Base-by-base conservation (phyloP, 2,797 vertebrate species). In the Hafferia zeledoni region DNA sequence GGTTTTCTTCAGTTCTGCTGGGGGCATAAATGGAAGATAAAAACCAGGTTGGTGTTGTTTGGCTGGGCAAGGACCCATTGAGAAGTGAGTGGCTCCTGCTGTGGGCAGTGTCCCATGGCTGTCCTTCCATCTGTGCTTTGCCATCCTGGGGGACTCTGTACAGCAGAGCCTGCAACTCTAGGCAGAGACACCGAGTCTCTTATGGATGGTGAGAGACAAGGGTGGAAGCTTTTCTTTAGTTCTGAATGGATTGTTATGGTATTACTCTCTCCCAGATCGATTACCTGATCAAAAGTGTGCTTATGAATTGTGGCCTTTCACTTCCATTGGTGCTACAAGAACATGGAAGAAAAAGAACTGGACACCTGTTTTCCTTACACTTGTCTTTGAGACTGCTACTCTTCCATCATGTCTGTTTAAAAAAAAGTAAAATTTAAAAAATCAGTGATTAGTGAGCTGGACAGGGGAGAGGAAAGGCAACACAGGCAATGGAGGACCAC, bases 241-340 rank as follows among this genome's bases (percentile, higher is more conserved):
- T 50, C 49, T 7, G 4, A 49, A 49, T 50, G 69, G 49, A 46
- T 85, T 91, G 77, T 37, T 44, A 53, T 37, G 44, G 31, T 60
- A 59, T 60, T 60, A 28, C 49, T 87, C 28, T 83, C 52, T 90
- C 83, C 76, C 33, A 80, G 60, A 12, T 63, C 61, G 43, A 61
- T 81, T 64, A 90, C 57, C 65, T 50, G 61, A 86, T 68, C 83
- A 72, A 85, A 88, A 72, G 72, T 47, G 82, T 83, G 69, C 50
- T 93, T 65, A 33, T 64, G 37, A 12, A 35, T 68, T 3, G 1
- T 20, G 81, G 65, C 27, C 43, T 89, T 91, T 83, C 35, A 52
- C 39, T 91, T 88, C 65, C 44, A 19, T 0, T 79, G 47, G 39
- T 0, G 0, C 50, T 75, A 30, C 17, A 55, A 61, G 37, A 74